phyloP scores from a whole-genome alignment of 2,888 invertebrate genomes.

The Lacanobia oleracea region DNA sequence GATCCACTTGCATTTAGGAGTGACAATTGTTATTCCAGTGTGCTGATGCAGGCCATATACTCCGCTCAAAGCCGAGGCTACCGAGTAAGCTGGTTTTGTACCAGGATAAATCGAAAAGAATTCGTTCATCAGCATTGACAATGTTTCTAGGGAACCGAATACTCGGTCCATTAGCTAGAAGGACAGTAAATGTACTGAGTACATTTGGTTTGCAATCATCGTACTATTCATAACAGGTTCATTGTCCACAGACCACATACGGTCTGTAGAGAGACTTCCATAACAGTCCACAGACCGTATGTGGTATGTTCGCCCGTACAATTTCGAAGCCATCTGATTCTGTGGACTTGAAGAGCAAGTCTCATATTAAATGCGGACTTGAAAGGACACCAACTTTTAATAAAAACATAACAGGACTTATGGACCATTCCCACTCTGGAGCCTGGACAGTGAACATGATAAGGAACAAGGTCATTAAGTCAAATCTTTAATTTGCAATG shows the following conservation, averaged over 20 bases:
- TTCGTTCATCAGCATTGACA: slow-evolving; percentile 83
- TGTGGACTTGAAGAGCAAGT: too few relatives aligned
- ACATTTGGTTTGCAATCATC: not conserved
- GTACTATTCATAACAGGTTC: too few relatives aligned
- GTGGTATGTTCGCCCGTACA: too few relatives aligned
- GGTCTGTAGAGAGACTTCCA: too few relatives aligned
- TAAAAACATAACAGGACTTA: too few relatives aligned
- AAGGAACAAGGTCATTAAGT: not conserved
- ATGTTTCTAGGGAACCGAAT: slow-evolving; percentile 80
- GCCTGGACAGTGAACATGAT: too few relatives aligned
- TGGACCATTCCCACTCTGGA: too few relatives aligned
- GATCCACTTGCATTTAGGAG: slow-evolving; percentile 82
- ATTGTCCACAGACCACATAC: too few relatives aligned
- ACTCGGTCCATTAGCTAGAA: slow-evolving; percentile 81
- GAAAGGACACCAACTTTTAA: too few relatives aligned
- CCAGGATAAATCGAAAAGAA: slow-evolving; percentile 83
- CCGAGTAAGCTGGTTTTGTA: slow-evolving; percentile 80
- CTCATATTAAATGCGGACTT: too few relatives aligned
- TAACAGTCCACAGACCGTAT: too few relatives aligned
- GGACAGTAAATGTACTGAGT: not conserved
- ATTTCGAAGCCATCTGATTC: too few relatives aligned
- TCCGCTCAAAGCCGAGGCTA: slow-evolving; percentile 82
- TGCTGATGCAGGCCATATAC: slow-evolving; percentile 77
- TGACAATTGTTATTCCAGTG: slow-evolving; percentile 69
- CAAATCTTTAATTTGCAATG: not conserved